These are phyloP conservation scores for Magallana ariakensis DNA, from an alignment of 1,140 invertebrate species.

Conservation along the genomic window DNA sequence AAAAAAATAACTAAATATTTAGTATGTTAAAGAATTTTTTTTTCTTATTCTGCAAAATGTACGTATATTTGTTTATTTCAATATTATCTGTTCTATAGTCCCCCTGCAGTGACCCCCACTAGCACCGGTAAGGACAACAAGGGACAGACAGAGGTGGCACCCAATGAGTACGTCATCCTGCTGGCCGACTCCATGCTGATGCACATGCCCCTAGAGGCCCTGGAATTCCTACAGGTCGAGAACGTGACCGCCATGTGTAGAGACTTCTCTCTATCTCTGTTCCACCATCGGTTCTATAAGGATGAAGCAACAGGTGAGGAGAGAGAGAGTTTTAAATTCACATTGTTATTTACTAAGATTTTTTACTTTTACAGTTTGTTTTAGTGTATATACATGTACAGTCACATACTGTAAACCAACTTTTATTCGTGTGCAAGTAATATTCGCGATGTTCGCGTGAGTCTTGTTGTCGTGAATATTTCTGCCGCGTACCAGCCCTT, in stretches of 20 bases:
- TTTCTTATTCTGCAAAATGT: too few species aligned
- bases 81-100: conserved; percentile 43
- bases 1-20: too few species aligned
- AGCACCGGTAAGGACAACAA: conserved; percentile 50
- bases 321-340: too few species aligned
- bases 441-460: too few species aligned
- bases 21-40: too few species aligned
- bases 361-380: too few species aligned
- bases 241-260: conserved; percentile 71
- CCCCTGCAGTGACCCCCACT: conserved; percentile 55
- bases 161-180: conserved; percentile 73
- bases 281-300: conserved; percentile 70
- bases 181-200: conserved; percentile 76
- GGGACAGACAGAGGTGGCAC: conserved; percentile 50
- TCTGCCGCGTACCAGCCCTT: too few species aligned
- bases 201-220: conserved; percentile 77
- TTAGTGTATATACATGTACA: too few species aligned
- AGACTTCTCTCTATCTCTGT: conserved; percentile 78
- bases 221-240: conserved; percentile 70
- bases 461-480: too few species aligned
- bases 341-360: too few species aligned
- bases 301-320: conserved; percentile 63
- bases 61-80: not conserved
- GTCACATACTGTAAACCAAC: too few species aligned
- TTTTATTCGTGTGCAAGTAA: too few species aligned